phyloP scores from a whole-genome alignment of 2,888 invertebrate genomes.

The Malacosoma neustria region DNA sequence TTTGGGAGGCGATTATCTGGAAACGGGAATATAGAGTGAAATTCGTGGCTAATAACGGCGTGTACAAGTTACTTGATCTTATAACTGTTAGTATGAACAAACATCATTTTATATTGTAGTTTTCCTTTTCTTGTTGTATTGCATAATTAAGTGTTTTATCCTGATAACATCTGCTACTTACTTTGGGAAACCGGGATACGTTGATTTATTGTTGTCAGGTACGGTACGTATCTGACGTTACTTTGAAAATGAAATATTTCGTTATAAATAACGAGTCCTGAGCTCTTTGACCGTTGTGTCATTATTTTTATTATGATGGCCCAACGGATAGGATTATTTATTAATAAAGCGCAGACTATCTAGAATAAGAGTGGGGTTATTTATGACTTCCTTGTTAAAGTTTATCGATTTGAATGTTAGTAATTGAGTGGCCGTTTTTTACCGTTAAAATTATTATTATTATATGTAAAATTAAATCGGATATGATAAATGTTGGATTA shows the following conservation, averaged over 20 bases:
- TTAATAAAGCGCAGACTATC: conserved; percentile 8
- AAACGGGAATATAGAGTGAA: conserved; percentile 29
- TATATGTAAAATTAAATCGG: too few species aligned
- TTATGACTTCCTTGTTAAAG: conserved; percentile 17
- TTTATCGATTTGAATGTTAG: conserved; percentile 15
- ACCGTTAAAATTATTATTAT: too few species aligned
- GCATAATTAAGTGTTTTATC: too few species aligned
- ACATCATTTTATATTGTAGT: too few species aligned
- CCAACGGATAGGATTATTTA: conserved; percentile 11
- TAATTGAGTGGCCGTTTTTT: conserved; percentile 6
- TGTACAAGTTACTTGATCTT: conserved; percentile 55
- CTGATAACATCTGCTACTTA: too few species aligned
- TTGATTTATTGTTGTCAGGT: too few species aligned
- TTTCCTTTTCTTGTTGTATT: too few species aligned
- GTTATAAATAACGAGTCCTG: conserved; percentile 7
- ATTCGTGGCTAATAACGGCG: conserved; percentile 42
- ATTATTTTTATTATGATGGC: conserved; percentile 3
- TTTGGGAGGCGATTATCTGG: conserved; percentile 59
- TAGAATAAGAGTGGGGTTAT: neutral
- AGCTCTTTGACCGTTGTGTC: conserved; percentile 1
- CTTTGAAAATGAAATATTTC: too few species aligned
- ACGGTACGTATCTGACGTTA: too few species aligned
- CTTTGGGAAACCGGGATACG: too few species aligned
- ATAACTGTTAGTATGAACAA: conserved; percentile 18
- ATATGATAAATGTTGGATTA: too few species aligned